phyloP scores from a whole-genome alignment of 1,140 invertebrate genomes.

The Maconellicoccus hirsutus region DNA sequence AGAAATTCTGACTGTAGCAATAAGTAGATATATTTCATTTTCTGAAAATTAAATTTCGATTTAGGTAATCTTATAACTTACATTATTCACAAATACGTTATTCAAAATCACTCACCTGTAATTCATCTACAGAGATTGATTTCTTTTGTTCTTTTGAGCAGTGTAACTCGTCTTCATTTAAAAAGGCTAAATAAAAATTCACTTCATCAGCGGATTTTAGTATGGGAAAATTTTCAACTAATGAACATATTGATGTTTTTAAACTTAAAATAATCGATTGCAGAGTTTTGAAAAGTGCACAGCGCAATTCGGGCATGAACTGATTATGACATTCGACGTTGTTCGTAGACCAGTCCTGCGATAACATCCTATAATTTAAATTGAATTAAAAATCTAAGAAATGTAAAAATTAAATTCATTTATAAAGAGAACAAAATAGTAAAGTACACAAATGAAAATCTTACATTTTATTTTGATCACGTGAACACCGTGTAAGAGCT shows the following conservation, averaged over 20 bases:
- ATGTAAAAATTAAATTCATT: too few species aligned
- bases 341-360: too few species aligned
- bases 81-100: not conserved
- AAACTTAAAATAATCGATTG: not conserved
- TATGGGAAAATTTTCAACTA: not conserved
- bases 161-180: not conserved
- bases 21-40: not conserved
- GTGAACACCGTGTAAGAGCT: not conserved
- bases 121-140: not conserved
- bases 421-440: too few species aligned
- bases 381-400: too few species aligned
- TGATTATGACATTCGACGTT: too few species aligned
- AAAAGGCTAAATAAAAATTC: slow-evolving; percentile 1
- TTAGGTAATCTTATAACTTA: not conserved
- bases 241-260: not conserved
- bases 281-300: not conserved
- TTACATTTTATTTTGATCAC: not conserved
- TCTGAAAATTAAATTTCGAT: not conserved
- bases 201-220: not conserved
- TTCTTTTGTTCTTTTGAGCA: not conserved
- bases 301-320: not conserved
- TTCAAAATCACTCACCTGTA: not conserved
- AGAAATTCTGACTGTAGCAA: slow-evolving; percentile 1
- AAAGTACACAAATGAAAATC: not conserved
- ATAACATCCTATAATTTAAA: too few species aligned